Evolutionary conservation across 2,888 invertebrate species (phyloP).

Genomic region (Nephrotoma flavescens): DNA sequence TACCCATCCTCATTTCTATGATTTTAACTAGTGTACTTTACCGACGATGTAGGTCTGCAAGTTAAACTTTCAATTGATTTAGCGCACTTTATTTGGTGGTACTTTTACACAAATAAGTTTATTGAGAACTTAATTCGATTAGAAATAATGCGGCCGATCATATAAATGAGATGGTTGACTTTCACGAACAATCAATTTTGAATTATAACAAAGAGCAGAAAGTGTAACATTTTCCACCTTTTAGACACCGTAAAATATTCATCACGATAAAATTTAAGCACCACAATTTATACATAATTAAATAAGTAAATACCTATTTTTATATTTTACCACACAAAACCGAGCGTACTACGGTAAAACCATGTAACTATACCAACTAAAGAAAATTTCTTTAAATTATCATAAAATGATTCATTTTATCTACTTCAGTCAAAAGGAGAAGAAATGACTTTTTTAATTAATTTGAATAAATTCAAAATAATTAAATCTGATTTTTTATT

Average conservation of each 20-base stretch:
- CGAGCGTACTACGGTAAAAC: not conserved
- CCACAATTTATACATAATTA: not conserved
- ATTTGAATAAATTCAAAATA: not conserved
- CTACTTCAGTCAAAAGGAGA: not conserved
- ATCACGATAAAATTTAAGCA: not conserved
- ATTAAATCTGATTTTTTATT: not conserved
- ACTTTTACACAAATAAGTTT: too few relatives aligned
- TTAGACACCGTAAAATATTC: not conserved
- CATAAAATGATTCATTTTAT: not conserved
- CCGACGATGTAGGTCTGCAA: too few relatives aligned
- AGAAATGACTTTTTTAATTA: not conserved
- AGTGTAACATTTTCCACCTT: not conserved
- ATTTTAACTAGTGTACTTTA: too few relatives aligned
- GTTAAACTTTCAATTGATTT: too few relatives aligned
- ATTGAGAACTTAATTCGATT: too few relatives aligned
- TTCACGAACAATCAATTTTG: too few relatives aligned
- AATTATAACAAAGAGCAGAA: not conserved
- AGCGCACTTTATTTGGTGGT: too few relatives aligned
- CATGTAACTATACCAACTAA: not conserved
- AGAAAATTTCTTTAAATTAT: not conserved
- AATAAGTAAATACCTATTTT: not conserved
- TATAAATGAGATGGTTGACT: too few relatives aligned
- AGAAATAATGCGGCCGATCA: too few relatives aligned
- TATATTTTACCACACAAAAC: not conserved
- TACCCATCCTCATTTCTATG: too few relatives aligned